These are phyloP conservation scores for Tetragonula clypearis DNA, from an alignment of 1,140 invertebrate genomes.

Conservation along the genomic window DNA sequence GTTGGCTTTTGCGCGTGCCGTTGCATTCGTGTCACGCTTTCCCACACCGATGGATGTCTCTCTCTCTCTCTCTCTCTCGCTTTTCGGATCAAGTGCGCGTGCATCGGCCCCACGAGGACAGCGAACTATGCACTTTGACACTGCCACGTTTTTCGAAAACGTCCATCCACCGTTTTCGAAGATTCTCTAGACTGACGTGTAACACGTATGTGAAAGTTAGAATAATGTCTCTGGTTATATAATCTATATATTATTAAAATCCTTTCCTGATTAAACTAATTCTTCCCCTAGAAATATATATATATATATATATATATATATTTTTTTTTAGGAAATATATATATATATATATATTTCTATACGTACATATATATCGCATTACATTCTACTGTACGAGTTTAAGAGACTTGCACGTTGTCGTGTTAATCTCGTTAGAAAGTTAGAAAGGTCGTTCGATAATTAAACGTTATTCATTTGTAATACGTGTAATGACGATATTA, in stretches of 20 bases:
- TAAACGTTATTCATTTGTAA: not conserved
- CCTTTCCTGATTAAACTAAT: no score
- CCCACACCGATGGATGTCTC: not conserved
- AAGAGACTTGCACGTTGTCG: not conserved
- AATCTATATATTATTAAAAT: no score
- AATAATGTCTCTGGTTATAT: not conserved
- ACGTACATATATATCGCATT: no score
- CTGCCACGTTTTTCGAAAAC: not conserved
- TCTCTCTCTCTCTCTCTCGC: not conserved
- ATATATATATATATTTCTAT: no score
- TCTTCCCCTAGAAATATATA: no score
- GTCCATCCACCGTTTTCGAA: not conserved
- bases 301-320: no score
- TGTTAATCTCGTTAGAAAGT: not conserved
- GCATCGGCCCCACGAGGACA: not conserved
- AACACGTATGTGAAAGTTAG: no score
- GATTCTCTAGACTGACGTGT: not conserved
- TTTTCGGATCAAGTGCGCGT: slow-evolving; percentile 24
- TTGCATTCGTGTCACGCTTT: slow-evolving; percentile 48
- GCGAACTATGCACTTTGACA: not conserved
- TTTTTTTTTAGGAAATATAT: no score
- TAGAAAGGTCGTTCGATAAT: not conserved
- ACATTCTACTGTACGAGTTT: not conserved
- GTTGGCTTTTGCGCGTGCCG: not conserved
- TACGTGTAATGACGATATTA: no score